phyloP scores from a whole-genome alignment of 2,797 vertebrate genomes.

The Tapirus indicus region DNA sequence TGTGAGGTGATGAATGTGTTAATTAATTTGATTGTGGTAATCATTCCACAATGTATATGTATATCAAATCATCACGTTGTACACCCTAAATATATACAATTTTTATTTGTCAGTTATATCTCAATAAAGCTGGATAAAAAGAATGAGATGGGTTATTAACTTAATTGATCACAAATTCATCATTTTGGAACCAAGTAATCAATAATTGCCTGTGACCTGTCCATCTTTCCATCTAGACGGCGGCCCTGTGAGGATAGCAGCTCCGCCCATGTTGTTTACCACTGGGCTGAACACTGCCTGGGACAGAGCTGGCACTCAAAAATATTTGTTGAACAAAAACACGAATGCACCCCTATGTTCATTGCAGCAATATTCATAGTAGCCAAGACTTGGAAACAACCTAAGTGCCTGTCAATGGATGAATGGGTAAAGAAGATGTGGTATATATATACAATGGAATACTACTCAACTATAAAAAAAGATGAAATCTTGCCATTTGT shows the following conservation, averaged over 20 bases:
- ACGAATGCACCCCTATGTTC: too few species aligned
- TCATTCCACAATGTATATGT: neutral
- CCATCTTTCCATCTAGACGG: neutral
- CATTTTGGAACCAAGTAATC: neutral
- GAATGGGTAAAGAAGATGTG: too few species aligned
- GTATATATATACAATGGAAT: too few species aligned
- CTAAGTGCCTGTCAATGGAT: too few species aligned
- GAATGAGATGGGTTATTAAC: neutral
- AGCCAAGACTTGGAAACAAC: too few species aligned
- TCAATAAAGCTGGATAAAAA: neutral
- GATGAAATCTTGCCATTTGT: too few species aligned
- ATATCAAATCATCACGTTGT: neutral
- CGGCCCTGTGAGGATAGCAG: neutral
- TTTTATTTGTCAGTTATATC: neutral
- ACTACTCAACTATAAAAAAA: too few species aligned
- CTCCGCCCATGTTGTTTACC: neutral
- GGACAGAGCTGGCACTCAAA: neutral
- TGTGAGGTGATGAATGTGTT: neutral
- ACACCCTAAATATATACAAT: neutral
- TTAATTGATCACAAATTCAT: neutral
- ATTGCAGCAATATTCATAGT: too few species aligned
- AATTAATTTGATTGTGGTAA: neutral
- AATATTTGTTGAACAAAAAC: neutral
- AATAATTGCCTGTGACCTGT: neutral
- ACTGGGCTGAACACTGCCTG: neutral